Evolutionary conservation across 2,888 invertebrate genomes (phyloP).

Genomic region (Diarsia mendica): DNA sequence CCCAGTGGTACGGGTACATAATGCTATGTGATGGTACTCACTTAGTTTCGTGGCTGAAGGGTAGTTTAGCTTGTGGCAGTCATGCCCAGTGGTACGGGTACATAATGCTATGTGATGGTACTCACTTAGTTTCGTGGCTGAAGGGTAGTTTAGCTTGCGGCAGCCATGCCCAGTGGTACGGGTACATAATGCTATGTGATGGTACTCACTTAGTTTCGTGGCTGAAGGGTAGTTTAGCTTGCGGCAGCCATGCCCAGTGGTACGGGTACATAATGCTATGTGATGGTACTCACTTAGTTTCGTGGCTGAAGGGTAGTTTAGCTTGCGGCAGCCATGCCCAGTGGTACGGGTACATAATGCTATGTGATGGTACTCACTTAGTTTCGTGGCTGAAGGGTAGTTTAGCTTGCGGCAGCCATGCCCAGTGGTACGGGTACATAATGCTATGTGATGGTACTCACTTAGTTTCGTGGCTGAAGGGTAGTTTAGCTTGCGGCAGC

Average conservation of each 20-base stretch:
- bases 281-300: too few relatives aligned
- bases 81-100: constrained; percentile 99
- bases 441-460: too few relatives aligned
- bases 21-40: too few relatives aligned
- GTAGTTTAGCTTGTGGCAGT: constrained; percentile 98
- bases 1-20: constrained; percentile 99
- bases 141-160: constrained; percentile 99
- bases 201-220: too few relatives aligned
- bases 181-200: too few relatives aligned
- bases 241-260: constrained; percentile 99
- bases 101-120: too few relatives aligned
- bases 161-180: constrained; percentile 99
- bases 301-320: constrained; percentile 98
- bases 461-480: constrained; percentile 98
- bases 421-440: constrained; percentile 99
- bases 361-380: too few relatives aligned
- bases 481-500: constrained; percentile 98
- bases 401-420: constrained; percentile 99
- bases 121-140: constrained; percentile 97
- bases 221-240: constrained; percentile 99
- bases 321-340: constrained; percentile 99
- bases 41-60: constrained; percentile 98
- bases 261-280: too few relatives aligned
- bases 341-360: constrained; percentile 99
- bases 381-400: constrained; percentile 98